Conservation (phyloP, 2,113 vertebrate species). For the Cairina moschata region DNA sequence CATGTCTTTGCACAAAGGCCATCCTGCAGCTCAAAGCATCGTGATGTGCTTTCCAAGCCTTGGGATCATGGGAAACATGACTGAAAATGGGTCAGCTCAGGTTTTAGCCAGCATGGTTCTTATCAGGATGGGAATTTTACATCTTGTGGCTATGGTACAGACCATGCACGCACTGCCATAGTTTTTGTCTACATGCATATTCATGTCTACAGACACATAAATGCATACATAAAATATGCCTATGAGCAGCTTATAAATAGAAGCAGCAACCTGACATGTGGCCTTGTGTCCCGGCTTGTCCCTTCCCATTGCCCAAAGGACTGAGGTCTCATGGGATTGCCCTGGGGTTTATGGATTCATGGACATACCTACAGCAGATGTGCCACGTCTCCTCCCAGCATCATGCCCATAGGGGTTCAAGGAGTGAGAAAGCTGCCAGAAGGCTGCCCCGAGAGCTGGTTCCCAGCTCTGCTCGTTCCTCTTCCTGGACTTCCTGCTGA, state of each 20-base stretch:
- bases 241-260: background rate
- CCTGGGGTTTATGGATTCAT: background rate
- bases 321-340: background rate
- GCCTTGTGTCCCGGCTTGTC: background rate
- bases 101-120: background rate
- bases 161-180: accelerated
- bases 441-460: background rate
- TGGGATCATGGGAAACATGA: background rate
- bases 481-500: background rate
- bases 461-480: background rate
- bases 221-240: background rate
- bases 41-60: background rate
- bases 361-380: accelerated
- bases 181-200: background rate
- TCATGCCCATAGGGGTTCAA: background rate
- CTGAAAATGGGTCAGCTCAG: background rate
- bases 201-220: background rate
- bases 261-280: background rate
- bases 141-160: background rate
- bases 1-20: background rate
- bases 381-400: accelerated
- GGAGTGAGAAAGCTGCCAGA: background rate
- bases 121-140: background rate
- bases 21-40: background rate
- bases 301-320: background rate